These are phyloP conservation scores for Ptychoptera contaminata DNA, from an alignment of 2,888 invertebrate species.

Conservation along the genomic window DNA sequence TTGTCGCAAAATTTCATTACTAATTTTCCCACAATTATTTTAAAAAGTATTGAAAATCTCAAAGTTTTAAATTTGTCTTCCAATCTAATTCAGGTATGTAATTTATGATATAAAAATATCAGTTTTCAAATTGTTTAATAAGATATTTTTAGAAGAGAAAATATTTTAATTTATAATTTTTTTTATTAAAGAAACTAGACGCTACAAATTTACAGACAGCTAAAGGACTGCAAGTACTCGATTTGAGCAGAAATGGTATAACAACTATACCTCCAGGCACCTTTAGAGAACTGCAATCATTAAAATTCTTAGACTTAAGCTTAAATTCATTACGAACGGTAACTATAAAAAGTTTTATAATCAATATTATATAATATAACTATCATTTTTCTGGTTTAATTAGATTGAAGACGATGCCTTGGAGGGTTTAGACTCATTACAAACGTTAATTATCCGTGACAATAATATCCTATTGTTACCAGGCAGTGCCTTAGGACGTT, in stretches of 20 bases:
- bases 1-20: constrained; percentile 73
- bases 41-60: constrained; percentile 52
- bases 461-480: constrained; percentile 79
- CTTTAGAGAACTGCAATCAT: constrained; percentile 54
- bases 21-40: constrained; percentile 63
- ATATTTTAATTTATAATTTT: neutral
- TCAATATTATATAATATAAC: neutral
- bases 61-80: constrained; percentile 66
- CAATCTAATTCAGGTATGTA: constrained; percentile 63
- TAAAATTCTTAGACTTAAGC: constrained; percentile 65
- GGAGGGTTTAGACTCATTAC: constrained; percentile 61
- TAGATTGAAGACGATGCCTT: constrained; percentile 81
- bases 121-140: neutral
- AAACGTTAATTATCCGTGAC: constrained; percentile 64
- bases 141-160: neutral
- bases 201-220: constrained; percentile 53
- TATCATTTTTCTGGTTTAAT: constrained; percentile 13
- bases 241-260: constrained; percentile 71
- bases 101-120: constrained; percentile 1
- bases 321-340: constrained; percentile 78
- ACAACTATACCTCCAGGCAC: constrained; percentile 68
- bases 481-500: constrained; percentile 62
- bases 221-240: constrained; percentile 52
- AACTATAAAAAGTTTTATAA: constrained; percentile 23
- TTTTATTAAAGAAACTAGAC: constrained; percentile 50